Base-by-base conservation (phyloP, 2,113 vertebrate species). In the Apistogramma diplotaenia region DNA sequence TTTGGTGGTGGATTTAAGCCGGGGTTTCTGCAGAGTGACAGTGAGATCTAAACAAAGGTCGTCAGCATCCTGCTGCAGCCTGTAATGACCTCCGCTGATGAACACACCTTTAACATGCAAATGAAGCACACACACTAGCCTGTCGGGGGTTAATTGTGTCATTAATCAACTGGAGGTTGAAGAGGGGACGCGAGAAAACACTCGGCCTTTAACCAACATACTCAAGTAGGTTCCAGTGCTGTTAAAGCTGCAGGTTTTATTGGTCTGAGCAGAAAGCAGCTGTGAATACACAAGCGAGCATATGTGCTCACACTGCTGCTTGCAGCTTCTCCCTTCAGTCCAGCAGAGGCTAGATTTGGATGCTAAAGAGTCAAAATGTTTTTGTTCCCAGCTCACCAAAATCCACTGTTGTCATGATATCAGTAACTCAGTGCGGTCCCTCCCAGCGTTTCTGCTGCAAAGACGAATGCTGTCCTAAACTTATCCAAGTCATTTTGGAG, bases 31-130 rank as follows among this genome's bases (percentile, higher is more conserved):
- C 55, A 25, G 35, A 37, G 35, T 37, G 35, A 11, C 35, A 37
- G 23, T 27, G 21, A 12, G 23, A 23, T 21, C 12, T 16, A 25
- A 27, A 27, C 55, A 57, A 27, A 57, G 25, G 51, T 43, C 6
- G 23, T 49, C 46, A 7, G 46, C 15, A 5, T 46, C 13, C 43
- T 16, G 43, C 43, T 46, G 15, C 46, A 60, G 51, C 46, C 46
- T 49, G 15, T 49, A 49, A 49, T 81, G 56, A 81, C 78, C 67
- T 55, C 78, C 3, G 46, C 70, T 74, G 55, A 74, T 62, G 57
- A 74, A 74, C 40, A 40, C 33, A 65, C 25, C 33, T 81, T 74
- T 80, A 80, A 67, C 43, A 6, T 61, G 56, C 67, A 21, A 37
- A 74, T 13, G 49, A 74, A 53, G 29, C 37, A 33, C 54, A 33